These are phyloP conservation scores for Gracilinanus agilis DNA, from an alignment of 2,113 vertebrate species.

Conservation along the genomic window DNA sequence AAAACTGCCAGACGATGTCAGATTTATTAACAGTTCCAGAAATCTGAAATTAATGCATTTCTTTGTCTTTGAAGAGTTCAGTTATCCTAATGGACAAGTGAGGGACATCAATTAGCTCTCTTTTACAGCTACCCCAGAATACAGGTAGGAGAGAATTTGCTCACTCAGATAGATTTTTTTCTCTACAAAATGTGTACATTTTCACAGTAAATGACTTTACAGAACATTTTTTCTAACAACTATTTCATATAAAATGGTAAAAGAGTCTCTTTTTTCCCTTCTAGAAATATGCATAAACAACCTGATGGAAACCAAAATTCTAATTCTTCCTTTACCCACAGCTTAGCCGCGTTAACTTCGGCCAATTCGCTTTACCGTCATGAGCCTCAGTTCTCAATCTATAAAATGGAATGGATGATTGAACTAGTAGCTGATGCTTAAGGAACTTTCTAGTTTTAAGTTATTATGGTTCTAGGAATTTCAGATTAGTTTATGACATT, in stretches of 20 bases:
- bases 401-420: not conserved
- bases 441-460: not conserved
- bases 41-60: slow-evolving; percentile 85
- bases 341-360: not conserved
- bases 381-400: not conserved
- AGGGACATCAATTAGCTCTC: slow-evolving; percentile 83
- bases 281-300: slow-evolving; percentile 51
- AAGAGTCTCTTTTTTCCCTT: slow-evolving; percentile 10
- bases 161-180: slow-evolving; percentile 70
- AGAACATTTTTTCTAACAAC: slow-evolving; percentile 64
- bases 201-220: slow-evolving; percentile 67
- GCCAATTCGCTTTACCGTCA: not conserved
- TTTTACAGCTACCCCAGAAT: slow-evolving; percentile 80
- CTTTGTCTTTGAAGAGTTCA: slow-evolving; percentile 83
- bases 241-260: slow-evolving; percentile 50
- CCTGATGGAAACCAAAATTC: not conserved
- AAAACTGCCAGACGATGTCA: slow-evolving; percentile 87
- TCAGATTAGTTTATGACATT: slow-evolving; percentile 37
- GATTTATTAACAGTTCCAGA: slow-evolving; percentile 86
- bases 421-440: not conserved
- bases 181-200: slow-evolving; percentile 50
- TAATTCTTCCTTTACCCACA: not conserved
- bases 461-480: slow-evolving; percentile 19
- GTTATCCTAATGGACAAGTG: slow-evolving; percentile 83
- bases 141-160: slow-evolving; percentile 23